phyloP scores from a whole-genome alignment of 2,797 vertebrate genomes.

The Eidolon dupreanum region DNA sequence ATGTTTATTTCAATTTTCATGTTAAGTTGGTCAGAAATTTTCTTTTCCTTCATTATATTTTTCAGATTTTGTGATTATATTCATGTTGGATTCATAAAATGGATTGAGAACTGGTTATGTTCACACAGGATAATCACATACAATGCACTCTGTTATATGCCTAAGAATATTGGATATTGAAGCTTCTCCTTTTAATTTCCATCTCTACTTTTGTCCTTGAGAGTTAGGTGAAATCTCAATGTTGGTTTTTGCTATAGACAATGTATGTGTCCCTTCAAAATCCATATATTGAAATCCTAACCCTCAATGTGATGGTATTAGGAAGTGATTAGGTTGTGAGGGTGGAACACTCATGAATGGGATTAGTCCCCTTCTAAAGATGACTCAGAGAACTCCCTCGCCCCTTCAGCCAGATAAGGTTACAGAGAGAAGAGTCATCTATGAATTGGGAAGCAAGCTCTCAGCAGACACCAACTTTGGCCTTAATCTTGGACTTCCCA shows the following conservation, averaged over 20 bases:
- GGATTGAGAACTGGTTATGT: background rate
- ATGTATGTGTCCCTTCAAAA: background rate
- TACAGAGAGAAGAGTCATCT: background rate
- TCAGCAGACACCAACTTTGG: background rate
- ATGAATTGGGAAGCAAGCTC: background rate
- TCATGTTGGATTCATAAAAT: background rate
- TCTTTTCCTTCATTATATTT: background rate
- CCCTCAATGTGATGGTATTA: background rate
- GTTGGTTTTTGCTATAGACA: background rate
- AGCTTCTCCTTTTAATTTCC: background rate
- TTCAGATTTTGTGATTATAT: background rate
- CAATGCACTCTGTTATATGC: background rate
- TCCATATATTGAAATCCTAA: background rate
- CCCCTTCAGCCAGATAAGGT: background rate
- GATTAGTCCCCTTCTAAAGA: background rate
- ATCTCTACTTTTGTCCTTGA: background rate
- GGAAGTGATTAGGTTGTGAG: background rate
- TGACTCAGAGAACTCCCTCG: background rate
- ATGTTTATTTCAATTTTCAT: background rate
- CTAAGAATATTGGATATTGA: background rate
- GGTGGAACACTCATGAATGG: background rate
- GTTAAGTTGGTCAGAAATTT: background rate
- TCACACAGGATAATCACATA: background rate
- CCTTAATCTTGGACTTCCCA: background rate
- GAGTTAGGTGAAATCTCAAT: background rate